Evolutionary conservation across 53 echinoderm and acorn worm genomes (phyloP), one percentile per base, ranked within the genome.

Genomic region (Arbacia lixula): DNA sequence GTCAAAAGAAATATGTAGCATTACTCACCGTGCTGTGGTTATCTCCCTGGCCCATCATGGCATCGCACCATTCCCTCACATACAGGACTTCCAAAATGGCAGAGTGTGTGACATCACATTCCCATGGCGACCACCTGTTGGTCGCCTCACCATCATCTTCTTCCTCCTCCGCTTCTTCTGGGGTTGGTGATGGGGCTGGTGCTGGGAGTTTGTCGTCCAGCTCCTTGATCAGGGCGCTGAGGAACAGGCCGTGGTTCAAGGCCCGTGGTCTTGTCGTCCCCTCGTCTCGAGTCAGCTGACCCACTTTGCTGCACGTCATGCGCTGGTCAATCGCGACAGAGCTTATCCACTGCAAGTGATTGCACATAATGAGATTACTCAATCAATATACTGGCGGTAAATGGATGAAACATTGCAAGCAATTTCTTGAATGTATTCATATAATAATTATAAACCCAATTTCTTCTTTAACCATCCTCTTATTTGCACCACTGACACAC

Each of bases 91-190:
- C 79, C 4, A 60, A 11, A 20, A 78, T 40, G 41, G 60, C 60
- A 1, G 60, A 29, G 14, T 78, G 58, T 10, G 60, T n/a, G 38
- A 37, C 41, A 19, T 60, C 60, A 19, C 58, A 78, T 60, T 60
- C 60, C 79, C 79, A 78, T 78, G 79, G 79, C 61, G 60, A 78
- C 79, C 38, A 21, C 10, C 42, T 16, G 11, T 39, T 60, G 8
- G 38, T 19, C 4, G 37, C 39, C 58, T 38, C 60, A n/a, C 27
- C 60, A 24, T 78, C 60, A 12, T 35, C 60, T n/a, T 6, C 79
- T 27, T 29, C 79, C 29, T 78, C 79, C 34, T 28, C 64, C 57
- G 10, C 55, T 0, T 35, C 25, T 8, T 29, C 12, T 54, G 52
- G 33, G 31, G 8, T 32, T 20, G 9, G 35, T 40, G 25, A 2